A percentile compares a stretch with the other conserved stretches of the same genome.
phyloP scores from a whole-genome alignment of 1,140 invertebrate genomes.

The Drosophila teissieri region DNA sequence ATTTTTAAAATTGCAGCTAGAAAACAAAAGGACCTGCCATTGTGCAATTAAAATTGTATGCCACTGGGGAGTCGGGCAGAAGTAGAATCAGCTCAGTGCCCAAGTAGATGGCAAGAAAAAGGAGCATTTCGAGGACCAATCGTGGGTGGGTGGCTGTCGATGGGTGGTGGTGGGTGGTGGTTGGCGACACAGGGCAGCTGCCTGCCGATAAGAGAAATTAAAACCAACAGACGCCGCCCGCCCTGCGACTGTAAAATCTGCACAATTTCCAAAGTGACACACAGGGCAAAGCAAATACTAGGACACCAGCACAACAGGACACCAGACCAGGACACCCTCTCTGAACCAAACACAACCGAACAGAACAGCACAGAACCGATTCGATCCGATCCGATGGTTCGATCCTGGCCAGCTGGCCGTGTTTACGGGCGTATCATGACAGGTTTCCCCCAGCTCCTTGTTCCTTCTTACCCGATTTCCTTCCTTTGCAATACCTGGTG shows the following conservation, averaged over 20 bases:
- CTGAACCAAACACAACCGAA: conserved; percentile 20
- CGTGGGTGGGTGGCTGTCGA: conserved; percentile 24
- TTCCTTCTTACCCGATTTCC: conserved; percentile 2
- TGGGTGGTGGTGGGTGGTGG: conserved; percentile 14
- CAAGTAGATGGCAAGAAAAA: conserved; percentile 25
- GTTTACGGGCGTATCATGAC: conserved; percentile 79
- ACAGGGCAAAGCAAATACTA: conserved; percentile 67
- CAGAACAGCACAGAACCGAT: conserved; percentile 14
- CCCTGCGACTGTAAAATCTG: conserved; percentile 64
- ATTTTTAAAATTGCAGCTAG: conserved; percentile 74
- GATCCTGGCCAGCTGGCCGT: conserved; percentile 74
- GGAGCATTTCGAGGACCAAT: conserved; percentile 3
- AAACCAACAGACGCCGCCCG: conserved; percentile 67
- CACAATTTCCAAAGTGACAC: conserved; percentile 75
- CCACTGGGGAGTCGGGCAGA: conserved; percentile 58
- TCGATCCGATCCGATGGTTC: conserved; percentile 46
- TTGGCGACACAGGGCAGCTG: conserved; percentile 40
- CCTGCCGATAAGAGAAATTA: conserved; percentile 81
- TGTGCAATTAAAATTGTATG: conserved; percentile 83
- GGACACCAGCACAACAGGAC: conserved; percentile 12
- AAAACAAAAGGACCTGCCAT: conserved; percentile 76
- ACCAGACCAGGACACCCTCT: conserved; percentile 13
- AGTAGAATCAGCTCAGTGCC: conserved; percentile 6
- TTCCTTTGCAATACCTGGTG: conserved; percentile 3
- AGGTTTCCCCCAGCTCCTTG: conserved; percentile 38